phyloP scores from a whole-genome alignment of 2,113 vertebrate genomes.

The Apteryx owenii region DNA sequence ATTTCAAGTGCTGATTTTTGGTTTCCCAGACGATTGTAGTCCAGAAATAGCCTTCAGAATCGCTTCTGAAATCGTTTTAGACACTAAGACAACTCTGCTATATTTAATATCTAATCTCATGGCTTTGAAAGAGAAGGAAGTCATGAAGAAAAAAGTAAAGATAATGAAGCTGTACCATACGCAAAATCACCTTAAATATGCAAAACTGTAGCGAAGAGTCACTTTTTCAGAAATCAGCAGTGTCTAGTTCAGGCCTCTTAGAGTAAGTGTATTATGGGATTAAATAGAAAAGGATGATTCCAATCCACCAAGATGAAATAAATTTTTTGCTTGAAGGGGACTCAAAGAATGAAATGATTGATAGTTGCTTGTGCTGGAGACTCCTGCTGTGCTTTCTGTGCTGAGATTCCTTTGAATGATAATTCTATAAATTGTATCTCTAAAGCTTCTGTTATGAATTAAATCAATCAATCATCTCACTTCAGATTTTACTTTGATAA shows the following conservation, averaged over 20 bases:
- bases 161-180: background rate
- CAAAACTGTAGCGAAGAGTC: background rate
- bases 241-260: background rate
- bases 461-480: background rate
- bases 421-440: background rate
- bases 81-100: background rate
- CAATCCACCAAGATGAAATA: background rate
- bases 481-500: slow-evolving; percentile 9
- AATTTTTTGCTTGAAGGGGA: background rate
- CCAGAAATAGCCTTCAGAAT: background rate
- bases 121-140: background rate
- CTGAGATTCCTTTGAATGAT: background rate
- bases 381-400: background rate
- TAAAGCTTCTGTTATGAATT: background rate
- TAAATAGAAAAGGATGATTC: background rate
- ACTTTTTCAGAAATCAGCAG: background rate
- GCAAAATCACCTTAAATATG: background rate
- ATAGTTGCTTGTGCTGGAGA: background rate
- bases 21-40: background rate
- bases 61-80: background rate
- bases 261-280: background rate
- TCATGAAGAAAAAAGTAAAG: background rate
- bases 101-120: background rate
- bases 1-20: slow-evolving; percentile 7
- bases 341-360: background rate